Evolutionary conservation across 2,888 invertebrate species (phyloP).

Genomic region (Leptinotarsa tumamoca): DNA sequence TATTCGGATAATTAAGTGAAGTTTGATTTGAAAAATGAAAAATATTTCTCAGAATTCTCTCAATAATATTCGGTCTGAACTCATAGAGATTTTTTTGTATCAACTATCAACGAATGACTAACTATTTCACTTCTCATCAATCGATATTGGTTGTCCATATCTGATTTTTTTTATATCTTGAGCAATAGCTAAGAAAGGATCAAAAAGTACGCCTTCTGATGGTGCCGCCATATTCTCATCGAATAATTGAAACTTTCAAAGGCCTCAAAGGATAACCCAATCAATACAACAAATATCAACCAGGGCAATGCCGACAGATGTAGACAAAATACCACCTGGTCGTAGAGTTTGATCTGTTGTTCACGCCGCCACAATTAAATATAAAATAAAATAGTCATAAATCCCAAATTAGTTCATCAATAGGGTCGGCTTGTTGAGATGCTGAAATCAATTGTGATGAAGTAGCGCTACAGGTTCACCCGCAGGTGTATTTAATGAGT

Average conservation of each 20-base stretch:
- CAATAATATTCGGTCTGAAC: too few relatives aligned
- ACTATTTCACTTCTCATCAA: background rate
- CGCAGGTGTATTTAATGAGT: too few relatives aligned
- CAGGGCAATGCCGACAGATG: conserved; percentile 28
- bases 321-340: conserved; percentile 34
- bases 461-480: background rate
- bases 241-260: conserved; percentile 7
- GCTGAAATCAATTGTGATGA: background rate
- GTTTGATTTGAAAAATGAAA: too few relatives aligned
- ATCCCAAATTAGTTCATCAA: conserved; percentile 29
- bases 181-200: background rate
- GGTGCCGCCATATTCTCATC: background rate
- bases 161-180: background rate
- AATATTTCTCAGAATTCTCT: too few relatives aligned
- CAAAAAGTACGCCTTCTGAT: background rate
- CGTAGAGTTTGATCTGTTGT: conserved; percentile 22
- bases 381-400: conserved; percentile 31
- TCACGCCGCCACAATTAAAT: conserved; percentile 30
- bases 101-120: background rate
- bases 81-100: too few relatives aligned
- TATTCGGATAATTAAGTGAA: too few relatives aligned
- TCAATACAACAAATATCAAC: conserved; percentile 9
- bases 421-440: background rate
- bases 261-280: conserved; percentile 2
- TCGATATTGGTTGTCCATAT: background rate